Conservation (phyloP, 2,113 vertebrate genomes). For the Rhipidura dahli region DNA sequence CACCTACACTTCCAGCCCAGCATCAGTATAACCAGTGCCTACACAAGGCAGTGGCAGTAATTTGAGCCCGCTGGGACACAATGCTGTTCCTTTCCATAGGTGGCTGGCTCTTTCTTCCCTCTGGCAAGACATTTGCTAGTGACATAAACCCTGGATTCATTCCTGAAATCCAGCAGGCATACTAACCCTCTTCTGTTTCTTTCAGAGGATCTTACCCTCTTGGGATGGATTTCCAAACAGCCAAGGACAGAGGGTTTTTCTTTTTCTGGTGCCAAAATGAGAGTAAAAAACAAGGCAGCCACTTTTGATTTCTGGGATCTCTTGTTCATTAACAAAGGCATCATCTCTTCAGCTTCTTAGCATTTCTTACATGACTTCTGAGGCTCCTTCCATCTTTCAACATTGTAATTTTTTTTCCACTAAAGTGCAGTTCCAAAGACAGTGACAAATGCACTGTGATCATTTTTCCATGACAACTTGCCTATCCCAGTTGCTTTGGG, state of each 20-base stretch:
- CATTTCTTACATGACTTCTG: not conserved
- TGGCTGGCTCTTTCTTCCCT: not conserved
- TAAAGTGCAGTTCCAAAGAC: not conserved
- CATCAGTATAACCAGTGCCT: not conserved
- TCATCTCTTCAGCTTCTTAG: not conserved
- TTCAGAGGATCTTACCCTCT: conserved; percentile 4
- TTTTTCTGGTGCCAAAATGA: not conserved
- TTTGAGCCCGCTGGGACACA: not conserved
- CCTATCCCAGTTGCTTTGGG: not conserved
- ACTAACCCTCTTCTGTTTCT: not conserved
- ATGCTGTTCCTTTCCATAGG: not conserved
- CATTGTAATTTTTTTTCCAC: not conserved
- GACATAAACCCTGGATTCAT: not conserved
- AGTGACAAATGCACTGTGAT: not conserved
- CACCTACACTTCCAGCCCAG: not conserved
- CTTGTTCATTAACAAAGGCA: not conserved
- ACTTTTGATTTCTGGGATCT: not conserved
- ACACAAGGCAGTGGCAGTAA: not conserved
- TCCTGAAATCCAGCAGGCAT: not conserved
- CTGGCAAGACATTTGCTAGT: not conserved
- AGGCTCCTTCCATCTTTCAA: not conserved
- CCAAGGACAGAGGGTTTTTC: not conserved
- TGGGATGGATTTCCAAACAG: not conserved
- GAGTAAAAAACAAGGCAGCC: not conserved
- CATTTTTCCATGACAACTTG: not conserved